phyloP scores from a whole-genome alignment of 2,888 invertebrate species.

The Aromia moschata region DNA sequence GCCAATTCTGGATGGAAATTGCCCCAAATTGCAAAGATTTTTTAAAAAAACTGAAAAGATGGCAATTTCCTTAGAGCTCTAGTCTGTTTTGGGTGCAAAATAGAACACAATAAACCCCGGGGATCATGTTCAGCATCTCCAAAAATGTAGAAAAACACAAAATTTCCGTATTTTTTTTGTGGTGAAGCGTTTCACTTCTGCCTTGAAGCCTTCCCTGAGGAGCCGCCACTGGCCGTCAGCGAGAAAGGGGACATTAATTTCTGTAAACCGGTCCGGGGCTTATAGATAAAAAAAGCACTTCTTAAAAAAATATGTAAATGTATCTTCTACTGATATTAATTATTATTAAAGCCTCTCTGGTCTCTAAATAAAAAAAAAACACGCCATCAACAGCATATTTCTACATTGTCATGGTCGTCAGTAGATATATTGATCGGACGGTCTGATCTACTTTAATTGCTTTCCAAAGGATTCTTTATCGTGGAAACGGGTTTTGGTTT shows the following conservation, averaged over 20 bases:
- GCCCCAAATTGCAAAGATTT: too few species aligned
- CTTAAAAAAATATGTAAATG: conserved; percentile 6
- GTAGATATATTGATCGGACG: conserved; percentile 23
- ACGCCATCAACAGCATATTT: conserved; percentile 11
- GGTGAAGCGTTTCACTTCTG: too few species aligned
- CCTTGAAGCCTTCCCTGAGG: too few species aligned
- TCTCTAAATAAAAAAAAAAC: neutral
- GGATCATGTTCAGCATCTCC: too few species aligned
- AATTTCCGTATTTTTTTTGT: too few species aligned
- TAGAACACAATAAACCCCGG: too few species aligned
- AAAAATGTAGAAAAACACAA: too few species aligned
- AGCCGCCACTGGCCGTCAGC: too few species aligned
- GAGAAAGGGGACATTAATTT: conserved; percentile 2
- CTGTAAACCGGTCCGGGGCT: neutral
- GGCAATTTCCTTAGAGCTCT: too few species aligned
- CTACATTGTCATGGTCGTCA: conserved; percentile 25
- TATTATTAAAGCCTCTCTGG: conserved; percentile 4
- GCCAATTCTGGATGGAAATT: too few species aligned
- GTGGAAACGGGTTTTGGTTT: conserved; percentile 18
- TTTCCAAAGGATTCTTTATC: conserved; percentile 23
- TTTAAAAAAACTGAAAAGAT: too few species aligned
- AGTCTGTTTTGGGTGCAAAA: too few species aligned
- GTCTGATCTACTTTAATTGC: conserved; percentile 24
- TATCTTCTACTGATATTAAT: conserved; percentile 11
- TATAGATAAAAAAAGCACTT: neutral